These are phyloP conservation scores for Phymanthus crucifer DNA, from an alignment of 92 coral and sea anemone species.

Conservation along the genomic window DNA sequence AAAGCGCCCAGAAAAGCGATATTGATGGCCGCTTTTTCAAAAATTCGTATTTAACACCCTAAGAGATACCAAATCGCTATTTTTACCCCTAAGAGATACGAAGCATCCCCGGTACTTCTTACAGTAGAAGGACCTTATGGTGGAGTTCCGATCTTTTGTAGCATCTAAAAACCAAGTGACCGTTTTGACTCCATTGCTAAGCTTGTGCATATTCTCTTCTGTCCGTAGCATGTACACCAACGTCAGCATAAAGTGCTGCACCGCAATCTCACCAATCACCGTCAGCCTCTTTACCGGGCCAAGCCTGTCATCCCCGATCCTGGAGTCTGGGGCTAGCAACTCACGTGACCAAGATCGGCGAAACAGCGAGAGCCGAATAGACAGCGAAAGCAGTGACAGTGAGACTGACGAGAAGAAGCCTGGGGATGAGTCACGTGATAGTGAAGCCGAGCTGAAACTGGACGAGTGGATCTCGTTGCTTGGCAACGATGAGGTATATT, in stretches of 20 bases:
- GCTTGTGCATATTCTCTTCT: not conserved
- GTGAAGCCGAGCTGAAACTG: conserved; percentile 70
- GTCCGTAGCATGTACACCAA: conserved; percentile 72
- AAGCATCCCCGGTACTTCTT: too few relatives aligned
- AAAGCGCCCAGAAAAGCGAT: too few relatives aligned
- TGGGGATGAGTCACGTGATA: conserved; percentile 65
- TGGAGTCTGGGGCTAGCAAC: conserved; percentile 64
- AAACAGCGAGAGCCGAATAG: conserved; percentile 59
- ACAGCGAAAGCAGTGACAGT: conserved; percentile 96
- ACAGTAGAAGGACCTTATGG: too few relatives aligned
- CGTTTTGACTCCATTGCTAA: too few relatives aligned
- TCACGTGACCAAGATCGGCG: conserved; percentile 84
- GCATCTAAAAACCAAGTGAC: too few relatives aligned
- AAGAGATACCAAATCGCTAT: too few relatives aligned
- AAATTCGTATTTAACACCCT: too few relatives aligned
- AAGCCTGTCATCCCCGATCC: conserved; percentile 87
- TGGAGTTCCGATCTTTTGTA: too few relatives aligned
- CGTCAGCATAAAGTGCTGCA: conserved; percentile 93
- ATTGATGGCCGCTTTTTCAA: too few relatives aligned
- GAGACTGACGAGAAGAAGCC: conserved; percentile 73
- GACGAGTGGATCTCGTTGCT: conserved; percentile 86
- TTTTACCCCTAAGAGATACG: too few relatives aligned
- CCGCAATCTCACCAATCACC: conserved; percentile 76
- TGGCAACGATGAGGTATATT: conserved; percentile 76
- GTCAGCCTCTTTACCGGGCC: conserved; percentile 91